phyloP scores from a whole-genome alignment of 1,140 invertebrate genomes.

The Leptopilina boulardi region DNA sequence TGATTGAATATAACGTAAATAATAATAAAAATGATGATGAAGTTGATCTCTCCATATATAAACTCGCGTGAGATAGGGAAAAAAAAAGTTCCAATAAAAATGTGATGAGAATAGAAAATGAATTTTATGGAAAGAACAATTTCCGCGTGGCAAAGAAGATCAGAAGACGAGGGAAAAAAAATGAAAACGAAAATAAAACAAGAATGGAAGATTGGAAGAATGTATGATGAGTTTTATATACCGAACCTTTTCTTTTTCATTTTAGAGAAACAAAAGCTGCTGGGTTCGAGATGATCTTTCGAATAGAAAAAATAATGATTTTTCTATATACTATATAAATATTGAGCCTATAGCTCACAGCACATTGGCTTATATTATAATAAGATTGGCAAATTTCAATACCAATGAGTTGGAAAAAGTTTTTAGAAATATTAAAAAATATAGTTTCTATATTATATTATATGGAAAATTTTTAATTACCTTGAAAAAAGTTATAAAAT shows the following conservation, averaged over 20 bases:
- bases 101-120: not conserved
- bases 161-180: not conserved
- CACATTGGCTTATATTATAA: conserved; percentile 42
- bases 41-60: not conserved
- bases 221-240: conserved; percentile 56
- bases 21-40: not conserved
- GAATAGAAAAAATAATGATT: conserved; percentile 70
- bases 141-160: not conserved
- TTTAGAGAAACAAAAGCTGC: conserved; percentile 77
- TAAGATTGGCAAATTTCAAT: not conserved
- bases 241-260: conserved; percentile 76
- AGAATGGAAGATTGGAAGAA: conserved; percentile 40
- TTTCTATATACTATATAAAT: conserved; percentile 58
- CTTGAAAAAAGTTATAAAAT: not conserved
- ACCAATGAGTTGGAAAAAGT: conserved; percentile 4
- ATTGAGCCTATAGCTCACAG: conserved; percentile 71
- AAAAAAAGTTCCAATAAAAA: not conserved
- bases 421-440: not conserved
- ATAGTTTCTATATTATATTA: conserved; percentile 17
- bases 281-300: conserved; percentile 78
- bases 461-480: not conserved
- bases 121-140: not conserved
- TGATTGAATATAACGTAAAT: not conserved
- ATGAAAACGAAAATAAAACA: not conserved
- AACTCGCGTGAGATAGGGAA: no score